Conservation (phyloP, 2,797 vertebrate species). For the Gastrophryne carolinensis region DNA sequence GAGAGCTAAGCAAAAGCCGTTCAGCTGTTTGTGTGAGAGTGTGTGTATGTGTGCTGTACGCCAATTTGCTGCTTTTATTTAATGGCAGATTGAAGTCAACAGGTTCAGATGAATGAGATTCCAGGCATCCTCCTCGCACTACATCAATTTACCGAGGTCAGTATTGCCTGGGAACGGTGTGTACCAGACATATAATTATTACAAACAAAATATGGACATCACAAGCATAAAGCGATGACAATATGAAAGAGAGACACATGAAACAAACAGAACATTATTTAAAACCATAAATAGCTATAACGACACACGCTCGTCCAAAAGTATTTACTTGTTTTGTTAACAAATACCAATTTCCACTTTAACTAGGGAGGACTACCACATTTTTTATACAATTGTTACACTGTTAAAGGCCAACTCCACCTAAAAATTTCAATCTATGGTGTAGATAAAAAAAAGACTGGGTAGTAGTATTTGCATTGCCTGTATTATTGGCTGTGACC, state of each 20-base stretch:
- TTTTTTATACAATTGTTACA: no score
- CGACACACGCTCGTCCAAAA: neutral
- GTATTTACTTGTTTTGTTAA: neutral
- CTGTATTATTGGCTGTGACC: no score
- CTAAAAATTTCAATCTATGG: no score
- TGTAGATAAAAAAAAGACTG: no score
- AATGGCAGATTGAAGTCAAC: conserved; percentile 19
- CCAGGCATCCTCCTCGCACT: conserved; percentile 5
- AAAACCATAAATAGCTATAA: neutral
- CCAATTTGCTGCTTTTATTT: conserved; percentile 4
- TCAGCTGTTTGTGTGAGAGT: conserved; percentile 3
- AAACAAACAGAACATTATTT: neutral
- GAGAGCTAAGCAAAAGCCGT: neutral
- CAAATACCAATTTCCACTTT: no score
- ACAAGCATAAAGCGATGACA: neutral
- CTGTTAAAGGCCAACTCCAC: no score
- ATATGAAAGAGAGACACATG: neutral
- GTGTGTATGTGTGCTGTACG: neutral
- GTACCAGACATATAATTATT: conserved; percentile 31
- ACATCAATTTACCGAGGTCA: conserved; percentile 29
- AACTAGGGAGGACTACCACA: no score
- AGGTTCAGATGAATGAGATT: conserved; percentile 39
- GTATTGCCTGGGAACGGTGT: conserved; percentile 10
- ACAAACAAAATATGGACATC: neutral
- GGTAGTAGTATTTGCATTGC: no score